These are phyloP conservation scores for Seira musarum DNA, from an alignment of 2,888 invertebrate species.

Conservation along the genomic window DNA sequence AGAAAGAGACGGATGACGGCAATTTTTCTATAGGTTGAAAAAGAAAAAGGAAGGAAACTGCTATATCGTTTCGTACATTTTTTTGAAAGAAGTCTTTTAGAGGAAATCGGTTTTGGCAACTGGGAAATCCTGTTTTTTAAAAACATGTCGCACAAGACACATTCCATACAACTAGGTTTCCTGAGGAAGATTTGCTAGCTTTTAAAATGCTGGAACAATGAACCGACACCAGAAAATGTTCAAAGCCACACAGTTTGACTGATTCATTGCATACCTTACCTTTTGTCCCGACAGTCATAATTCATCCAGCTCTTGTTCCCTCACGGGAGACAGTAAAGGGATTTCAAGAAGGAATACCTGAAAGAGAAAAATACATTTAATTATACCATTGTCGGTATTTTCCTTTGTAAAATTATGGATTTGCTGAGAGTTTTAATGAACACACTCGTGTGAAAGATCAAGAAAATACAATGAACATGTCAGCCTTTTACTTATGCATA, in stretches of 20 bases:
- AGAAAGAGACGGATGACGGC: slow-evolving; percentile 17
- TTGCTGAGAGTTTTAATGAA: no score
- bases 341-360: not conserved
- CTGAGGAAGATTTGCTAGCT: not conserved
- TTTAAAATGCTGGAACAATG: no score
- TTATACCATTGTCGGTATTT: no score
- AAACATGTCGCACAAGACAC: not conserved
- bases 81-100: slow-evolving; percentile 13
- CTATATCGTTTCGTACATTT: slow-evolving; percentile 33
- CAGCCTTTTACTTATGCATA: no score
- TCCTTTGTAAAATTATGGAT: no score
- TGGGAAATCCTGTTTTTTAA: slow-evolving; percentile 37
- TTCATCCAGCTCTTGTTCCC: not conserved
- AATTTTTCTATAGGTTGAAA: slow-evolving; percentile 6
- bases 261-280: slow-evolving; percentile 12
- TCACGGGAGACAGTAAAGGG: not conserved
- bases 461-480: no score
- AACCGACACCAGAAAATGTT: no score
- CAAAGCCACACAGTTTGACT: not conserved
- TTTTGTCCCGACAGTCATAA: not conserved
- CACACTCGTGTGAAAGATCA: no score
- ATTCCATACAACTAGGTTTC: not conserved
- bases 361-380: not conserved
- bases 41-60: slow-evolving; percentile 25
- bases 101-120: slow-evolving; percentile 43